Conservation (phyloP, 1,140 invertebrate species). For the Cepaea nemoralis region DNA sequence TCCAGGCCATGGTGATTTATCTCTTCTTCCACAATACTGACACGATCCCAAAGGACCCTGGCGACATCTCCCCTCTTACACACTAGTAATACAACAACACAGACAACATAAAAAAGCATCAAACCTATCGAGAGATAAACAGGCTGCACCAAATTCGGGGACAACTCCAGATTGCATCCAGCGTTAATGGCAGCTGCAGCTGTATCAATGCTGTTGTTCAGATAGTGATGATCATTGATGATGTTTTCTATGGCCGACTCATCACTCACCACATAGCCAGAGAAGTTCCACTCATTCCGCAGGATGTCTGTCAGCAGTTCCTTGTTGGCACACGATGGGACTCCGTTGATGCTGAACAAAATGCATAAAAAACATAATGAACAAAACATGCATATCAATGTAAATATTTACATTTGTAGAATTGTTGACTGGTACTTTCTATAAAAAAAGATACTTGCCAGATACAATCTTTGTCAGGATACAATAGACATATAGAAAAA, state of each 20-base stretch:
- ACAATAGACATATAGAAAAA: no score
- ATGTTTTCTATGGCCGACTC: conserved; percentile 65
- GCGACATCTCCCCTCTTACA: no score
- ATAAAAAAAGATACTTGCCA: neutral
- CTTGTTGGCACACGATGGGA: conserved; percentile 68
- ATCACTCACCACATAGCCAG: conserved; percentile 69
- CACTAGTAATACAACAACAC: neutral
- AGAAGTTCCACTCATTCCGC: conserved; percentile 66
- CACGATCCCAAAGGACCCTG: no score
- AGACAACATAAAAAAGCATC: neutral
- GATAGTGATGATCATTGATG: conserved; percentile 60
- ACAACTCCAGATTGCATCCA: conserved; percentile 66
- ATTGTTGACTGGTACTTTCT: neutral
- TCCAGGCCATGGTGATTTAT: no score
- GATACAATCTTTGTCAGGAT: no score
- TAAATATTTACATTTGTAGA: no score
- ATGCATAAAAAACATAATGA: no score
- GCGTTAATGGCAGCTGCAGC: conserved; percentile 65
- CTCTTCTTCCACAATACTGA: no score
- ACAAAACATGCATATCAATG: no score
- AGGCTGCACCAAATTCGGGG: conserved; percentile 41
- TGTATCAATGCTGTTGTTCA: conserved; percentile 55
- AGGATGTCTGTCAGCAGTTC: conserved; percentile 64
- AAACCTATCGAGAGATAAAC: conserved; percentile 55
- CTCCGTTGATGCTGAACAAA: conserved; percentile 64